Base-by-base conservation (phyloP, 2,113 vertebrate genomes). In the Trochalopteron elliotii region DNA sequence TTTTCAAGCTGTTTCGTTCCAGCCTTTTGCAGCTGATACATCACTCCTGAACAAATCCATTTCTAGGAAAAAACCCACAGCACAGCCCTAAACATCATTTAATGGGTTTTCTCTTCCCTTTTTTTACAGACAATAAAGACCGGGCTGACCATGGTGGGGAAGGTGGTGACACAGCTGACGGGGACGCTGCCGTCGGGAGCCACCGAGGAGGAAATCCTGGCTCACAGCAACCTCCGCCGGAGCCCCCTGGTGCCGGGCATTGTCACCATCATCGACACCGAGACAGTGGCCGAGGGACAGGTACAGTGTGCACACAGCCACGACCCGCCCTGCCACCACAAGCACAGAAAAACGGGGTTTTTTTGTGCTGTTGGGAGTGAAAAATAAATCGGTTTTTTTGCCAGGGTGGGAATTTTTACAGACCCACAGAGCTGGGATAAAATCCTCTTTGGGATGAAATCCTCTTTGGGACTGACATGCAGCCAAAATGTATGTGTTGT, bases 71-170 rank as follows among this genome's bases (percentile, higher is more conserved):
- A 65, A 7, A 16, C 42, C 42, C 63, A 14, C 42, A 23, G 50
- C 86, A 9, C 21, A 30, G 5, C 80, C 44, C 21, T 49, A 28
- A 64, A 16, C 10, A 3, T n/a, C 18, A 57, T 28, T 92, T 61
- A 21, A 45, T 4, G 15, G 2, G 4, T 65, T 72, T 44, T 16
- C 67, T 60, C 70, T n/a, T 27, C 68, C 2, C 9, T 24, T 56
- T 20, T 11, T n/a, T 56, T 37, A 23, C 63, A 99, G 99, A 99
- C 99, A 0, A 96, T 99, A 79, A 99, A 99, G 98, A 99, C 99
- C 1, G 99, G 99, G 47, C 98, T 99, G 91, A 99, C 99, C 0
- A 99, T 99, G 99, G 99, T 99, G 94, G 99, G 99, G 40, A 99
- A 99, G 94, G 99, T 99, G 19, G 99, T 99, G 67, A 99, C 99